These are phyloP conservation scores for Zapornia atra DNA, from an alignment of 2,113 vertebrate species.

Conservation along the genomic window DNA sequence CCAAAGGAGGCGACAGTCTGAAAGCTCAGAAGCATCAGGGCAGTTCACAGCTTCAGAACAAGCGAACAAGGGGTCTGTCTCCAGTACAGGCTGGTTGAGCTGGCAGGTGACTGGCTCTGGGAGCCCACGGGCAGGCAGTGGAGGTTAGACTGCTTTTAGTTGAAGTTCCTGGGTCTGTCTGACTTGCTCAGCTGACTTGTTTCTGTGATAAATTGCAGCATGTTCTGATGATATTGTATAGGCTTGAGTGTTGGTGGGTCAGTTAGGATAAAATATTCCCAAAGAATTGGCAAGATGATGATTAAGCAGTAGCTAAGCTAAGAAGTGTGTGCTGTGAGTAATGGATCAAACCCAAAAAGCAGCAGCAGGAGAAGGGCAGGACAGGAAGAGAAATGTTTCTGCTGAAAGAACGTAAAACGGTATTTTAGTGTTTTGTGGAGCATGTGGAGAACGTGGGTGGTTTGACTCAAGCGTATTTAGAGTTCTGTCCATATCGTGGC, in stretches of 20 bases:
- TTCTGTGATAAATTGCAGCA: background rate
- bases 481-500: background rate
- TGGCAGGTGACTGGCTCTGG: background rate
- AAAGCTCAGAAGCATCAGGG: background rate
- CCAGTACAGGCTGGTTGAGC: background rate
- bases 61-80: background rate
- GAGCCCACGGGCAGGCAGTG: background rate
- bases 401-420: background rate
- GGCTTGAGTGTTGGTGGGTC: background rate
- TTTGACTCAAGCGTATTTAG: background rate
- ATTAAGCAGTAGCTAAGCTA: background rate
- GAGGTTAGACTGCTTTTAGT: background rate
- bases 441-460: conserved; percentile 28
- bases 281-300: background rate
- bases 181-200: background rate
- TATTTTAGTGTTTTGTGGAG: background rate
- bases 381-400: conserved; percentile 12
- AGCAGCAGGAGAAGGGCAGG: background rate
- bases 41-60: background rate
- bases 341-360: background rate
- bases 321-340: background rate
- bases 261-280: background rate
- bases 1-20: background rate
- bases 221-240: background rate
- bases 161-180: background rate